These are phyloP conservation scores for Minunthozetes semirufus DNA, from an alignment of 2,888 invertebrate species.

Conservation along the genomic window DNA sequence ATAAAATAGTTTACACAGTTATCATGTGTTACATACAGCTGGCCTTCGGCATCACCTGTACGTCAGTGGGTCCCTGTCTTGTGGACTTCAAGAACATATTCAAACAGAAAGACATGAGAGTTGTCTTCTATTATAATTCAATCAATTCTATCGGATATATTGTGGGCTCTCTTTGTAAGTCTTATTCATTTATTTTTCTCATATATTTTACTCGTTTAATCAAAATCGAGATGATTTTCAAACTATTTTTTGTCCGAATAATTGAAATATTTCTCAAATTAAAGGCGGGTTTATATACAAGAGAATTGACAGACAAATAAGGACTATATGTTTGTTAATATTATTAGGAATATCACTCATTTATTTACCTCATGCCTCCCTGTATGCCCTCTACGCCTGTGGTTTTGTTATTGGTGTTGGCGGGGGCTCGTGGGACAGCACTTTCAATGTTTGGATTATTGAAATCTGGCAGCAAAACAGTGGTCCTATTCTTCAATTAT, in stretches of 20 bases:
- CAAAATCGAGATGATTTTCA: too few species aligned
- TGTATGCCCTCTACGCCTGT: neutral
- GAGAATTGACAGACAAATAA: neutral
- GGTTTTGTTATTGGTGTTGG: constrained; percentile 8
- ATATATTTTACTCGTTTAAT: neutral
- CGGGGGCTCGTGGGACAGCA: constrained; percentile 10
- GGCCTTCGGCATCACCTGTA: constrained; percentile 22
- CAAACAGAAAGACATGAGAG: constrained; percentile 10
- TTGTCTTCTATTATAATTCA: constrained; percentile 21
- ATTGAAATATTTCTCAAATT: neutral
- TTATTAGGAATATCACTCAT: constrained; percentile 1
- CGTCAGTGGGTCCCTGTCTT: constrained; percentile 21
- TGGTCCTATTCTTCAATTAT: constrained; percentile 11
- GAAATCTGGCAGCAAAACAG: constrained; percentile 4
- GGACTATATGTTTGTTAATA: neutral
- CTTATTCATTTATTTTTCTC: neutral
- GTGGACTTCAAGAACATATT: constrained; percentile 18
- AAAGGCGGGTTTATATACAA: constrained; percentile 9
- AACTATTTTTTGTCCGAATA: neutral
- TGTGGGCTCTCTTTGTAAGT: constrained; percentile 21
- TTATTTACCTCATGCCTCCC: neutral
- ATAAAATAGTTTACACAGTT: constrained; percentile 10
- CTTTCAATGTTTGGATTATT: constrained; percentile 9
- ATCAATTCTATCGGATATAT: constrained; percentile 25
- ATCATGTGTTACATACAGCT: constrained; percentile 19